phyloP scores from a whole-genome alignment of 2,888 invertebrate species.

The Philhelius pedissequus region DNA sequence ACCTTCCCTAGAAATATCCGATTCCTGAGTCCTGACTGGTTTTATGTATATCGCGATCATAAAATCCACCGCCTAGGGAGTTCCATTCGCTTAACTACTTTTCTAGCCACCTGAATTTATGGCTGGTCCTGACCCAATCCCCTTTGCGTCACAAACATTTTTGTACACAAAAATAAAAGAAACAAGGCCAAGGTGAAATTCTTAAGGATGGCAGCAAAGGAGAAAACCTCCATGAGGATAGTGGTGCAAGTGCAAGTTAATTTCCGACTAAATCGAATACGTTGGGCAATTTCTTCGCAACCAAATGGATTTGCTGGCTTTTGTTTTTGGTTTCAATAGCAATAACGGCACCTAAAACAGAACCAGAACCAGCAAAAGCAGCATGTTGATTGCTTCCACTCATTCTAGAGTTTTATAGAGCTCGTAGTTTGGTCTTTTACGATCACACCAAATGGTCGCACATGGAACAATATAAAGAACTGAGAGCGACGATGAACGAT shows the following conservation, averaged over 20 bases:
- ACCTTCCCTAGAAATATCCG: slow-evolving; percentile 23
- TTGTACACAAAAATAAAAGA: not conserved
- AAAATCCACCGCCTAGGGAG: slow-evolving; percentile 47
- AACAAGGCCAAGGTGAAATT: slow-evolving; percentile 34
- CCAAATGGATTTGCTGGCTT: slow-evolving; percentile 24
- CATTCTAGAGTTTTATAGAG: slow-evolving; percentile 42
- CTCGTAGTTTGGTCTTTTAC: slow-evolving; percentile 57
- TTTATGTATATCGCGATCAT: slow-evolving; percentile 62
- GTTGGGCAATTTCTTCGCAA: slow-evolving; percentile 50
- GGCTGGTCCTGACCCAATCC: slow-evolving; percentile 4
- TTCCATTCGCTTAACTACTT: slow-evolving; percentile 42
- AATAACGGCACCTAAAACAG: not conserved
- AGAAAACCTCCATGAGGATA: slow-evolving; percentile 21
- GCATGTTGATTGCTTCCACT: slow-evolving; percentile 62
- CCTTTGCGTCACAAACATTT: not conserved
- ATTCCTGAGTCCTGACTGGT: slow-evolving; percentile 33
- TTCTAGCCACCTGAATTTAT: slow-evolving; percentile 54
- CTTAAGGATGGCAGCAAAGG: slow-evolving; percentile 5
- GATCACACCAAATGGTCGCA: slow-evolving; percentile 62
- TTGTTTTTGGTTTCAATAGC: slow-evolving; percentile 31
- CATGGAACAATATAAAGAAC: slow-evolving; percentile 34
- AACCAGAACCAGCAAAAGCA: not conserved
- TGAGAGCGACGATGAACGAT: not conserved
- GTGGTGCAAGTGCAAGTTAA: slow-evolving; percentile 51
- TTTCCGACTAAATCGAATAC: slow-evolving; percentile 61